phyloP scores from a whole-genome alignment of 2,797 vertebrate species.

The Oryzias dopingdopingensis region DNA sequence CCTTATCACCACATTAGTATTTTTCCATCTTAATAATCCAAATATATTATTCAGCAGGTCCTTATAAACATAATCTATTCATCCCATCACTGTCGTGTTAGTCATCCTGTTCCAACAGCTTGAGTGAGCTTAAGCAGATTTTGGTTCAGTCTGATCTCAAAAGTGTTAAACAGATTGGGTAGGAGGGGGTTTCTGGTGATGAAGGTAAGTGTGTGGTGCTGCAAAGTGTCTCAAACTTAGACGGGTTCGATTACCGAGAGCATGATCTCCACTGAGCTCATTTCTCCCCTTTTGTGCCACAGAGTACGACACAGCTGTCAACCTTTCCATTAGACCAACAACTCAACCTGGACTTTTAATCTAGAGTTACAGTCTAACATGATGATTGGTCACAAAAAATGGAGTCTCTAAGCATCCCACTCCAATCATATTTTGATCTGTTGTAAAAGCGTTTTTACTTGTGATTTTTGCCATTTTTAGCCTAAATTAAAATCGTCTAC shows the following conservation, averaged over 20 bases:
- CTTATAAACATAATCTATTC: conserved; percentile 45
- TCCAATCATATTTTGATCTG: too few species aligned
- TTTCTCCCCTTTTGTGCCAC: conserved; percentile 59
- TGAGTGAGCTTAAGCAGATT: conserved; percentile 75
- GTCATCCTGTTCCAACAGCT: conserved; percentile 46
- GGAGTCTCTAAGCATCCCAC: conserved; percentile 12
- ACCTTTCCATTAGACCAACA: conserved; percentile 10
- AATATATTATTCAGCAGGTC: too few species aligned
- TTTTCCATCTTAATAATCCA: too few species aligned
- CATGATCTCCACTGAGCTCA: conserved; percentile 68
- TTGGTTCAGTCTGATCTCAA: conserved; percentile 67
- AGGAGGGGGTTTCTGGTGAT: conserved; percentile 29
- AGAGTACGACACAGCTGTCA: conserved; percentile 8
- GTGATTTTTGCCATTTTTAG: too few species aligned
- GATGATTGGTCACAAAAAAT: conserved; percentile 37
- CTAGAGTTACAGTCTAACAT: conserved; percentile 53
- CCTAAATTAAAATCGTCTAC: too few species aligned
- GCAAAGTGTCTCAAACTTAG: conserved; percentile 58
- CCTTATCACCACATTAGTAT: too few species aligned
- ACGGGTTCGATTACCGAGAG: conserved; percentile 60
- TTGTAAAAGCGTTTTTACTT: too few species aligned
- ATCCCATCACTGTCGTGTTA: conserved; percentile 49
- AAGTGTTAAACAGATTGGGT: conserved; percentile 75
- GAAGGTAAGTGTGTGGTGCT: conserved; percentile 41
- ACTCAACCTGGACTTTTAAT: conserved; percentile 50